phyloP scores from a whole-genome alignment of 2,113 vertebrate genomes.

The Cyprinodon brontotheroides region DNA sequence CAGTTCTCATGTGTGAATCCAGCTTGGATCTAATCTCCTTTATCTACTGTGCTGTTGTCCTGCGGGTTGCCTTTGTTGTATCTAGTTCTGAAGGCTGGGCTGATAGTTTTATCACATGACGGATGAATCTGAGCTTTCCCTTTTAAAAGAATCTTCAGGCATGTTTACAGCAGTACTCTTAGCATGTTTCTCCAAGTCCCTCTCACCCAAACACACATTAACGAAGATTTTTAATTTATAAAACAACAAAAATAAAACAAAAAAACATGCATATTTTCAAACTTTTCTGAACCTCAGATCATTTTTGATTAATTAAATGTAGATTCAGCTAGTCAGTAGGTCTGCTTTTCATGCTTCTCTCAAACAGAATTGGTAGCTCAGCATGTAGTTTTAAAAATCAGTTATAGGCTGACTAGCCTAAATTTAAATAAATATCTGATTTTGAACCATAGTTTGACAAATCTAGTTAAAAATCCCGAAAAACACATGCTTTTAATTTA shows the following conservation, averaged over 20 bases:
- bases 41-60: slow-evolving; percentile 56
- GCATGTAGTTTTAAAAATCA: not conserved
- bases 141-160: slow-evolving; percentile 9
- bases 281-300: not conserved
- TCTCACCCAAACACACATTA: not conserved
- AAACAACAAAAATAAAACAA: not conserved
- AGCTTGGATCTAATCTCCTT: slow-evolving; percentile 56
- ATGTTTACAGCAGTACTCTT: not conserved
- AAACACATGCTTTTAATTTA: not conserved
- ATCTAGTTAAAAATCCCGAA: not conserved
- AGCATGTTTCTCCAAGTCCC: not conserved
- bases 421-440: not conserved
- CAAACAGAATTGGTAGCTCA: not conserved
- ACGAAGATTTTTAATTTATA: not conserved
- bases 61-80: slow-evolving; percentile 27
- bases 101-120: slow-evolving; percentile 42
- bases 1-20: slow-evolving; percentile 36
- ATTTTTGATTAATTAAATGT: not conserved
- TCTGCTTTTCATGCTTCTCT: not conserved
- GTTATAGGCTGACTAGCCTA: not conserved
- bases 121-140: slow-evolving; percentile 32
- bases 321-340: not conserved
- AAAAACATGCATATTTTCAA: not conserved
- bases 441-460: not conserved
- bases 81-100: slow-evolving; percentile 38